Evolutionary conservation across 2,797 vertebrate genomes (phyloP), one percentile per base, ranked within the genome.

Genomic region (Phalanger gymnotis): DNA sequence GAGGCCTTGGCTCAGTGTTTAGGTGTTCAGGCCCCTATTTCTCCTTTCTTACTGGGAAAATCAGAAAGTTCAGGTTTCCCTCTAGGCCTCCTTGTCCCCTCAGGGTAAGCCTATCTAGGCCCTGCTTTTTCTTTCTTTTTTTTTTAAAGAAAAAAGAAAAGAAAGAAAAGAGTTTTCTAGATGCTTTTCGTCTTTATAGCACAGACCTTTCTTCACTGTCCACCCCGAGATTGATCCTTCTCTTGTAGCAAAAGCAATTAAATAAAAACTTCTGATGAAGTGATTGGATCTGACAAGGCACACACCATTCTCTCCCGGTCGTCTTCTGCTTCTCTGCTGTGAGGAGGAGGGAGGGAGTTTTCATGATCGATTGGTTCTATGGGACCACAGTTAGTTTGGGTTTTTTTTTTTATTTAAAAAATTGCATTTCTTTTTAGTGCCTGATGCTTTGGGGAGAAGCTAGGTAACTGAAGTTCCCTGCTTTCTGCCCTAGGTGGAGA

Each of bases 1-100:
- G 87, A 90, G 30, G 53, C 47, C 56, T 81, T 31, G 53, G 95
- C 90, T 47, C 40, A 53, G 0, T 4, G 53, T 53, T 40, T 1
- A 91, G 58, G 73, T 95, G 53, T 91, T 92, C 47, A 96, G 54
- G 73, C 7, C 92, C 73, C 89, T 51, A 66, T 56, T 31, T 58
- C 57, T 58, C 12, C n/a, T 6, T 7, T 22, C n/a, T 73, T 40
- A 19, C 66, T 19, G n/a, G n/a, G n/a, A 40, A 73, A 73, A 73
- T 73, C n/a, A 7, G n/a, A 34, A 61, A 73, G n/a, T 73, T 66
- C 61, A 66, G 61, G 34, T 66, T 66, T 66, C 5, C 40, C 94
- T 55, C 55, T 34, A 51, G 52, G 57, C 30, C 73, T 92, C 92
- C 55, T 95, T 91, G 91, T 92, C 51, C 91, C 90, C 31, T 9